These are phyloP conservation scores for Bombyx mori DNA, from an alignment of 1,140 invertebrate genomes.

Conservation along the genomic window ASM3026992v2 NC_085128.1:10380001-10380500, in stretches of 20 bases:
- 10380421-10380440: too few relatives aligned
- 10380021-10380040: constrained; percentile 30
- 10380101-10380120: constrained; percentile 26
- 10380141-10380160: constrained; percentile 35
- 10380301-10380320: constrained; percentile 43
- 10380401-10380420: too few relatives aligned
- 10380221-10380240: constrained; percentile 23
- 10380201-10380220: constrained; percentile 37
- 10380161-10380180: constrained; percentile 29
- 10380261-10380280: constrained; percentile 44
- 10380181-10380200: constrained; percentile 29
- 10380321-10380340: constrained; percentile 30
- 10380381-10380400: too few relatives aligned
- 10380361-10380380: neutral
- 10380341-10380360: constrained; percentile 8
- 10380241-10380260: constrained; percentile 36
- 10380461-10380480: too few relatives aligned
- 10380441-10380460: too few relatives aligned
- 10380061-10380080: constrained; percentile 54
- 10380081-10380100: constrained; percentile 27
- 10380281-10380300: constrained; percentile 54
- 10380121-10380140: constrained; percentile 29
- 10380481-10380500: too few relatives aligned
- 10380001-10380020: constrained; percentile 22
- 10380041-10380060: constrained; percentile 39